These are phyloP conservation scores for Arizona elegans DNA, from an alignment of 2,113 vertebrate genomes.

Conservation along the genomic window DNA sequence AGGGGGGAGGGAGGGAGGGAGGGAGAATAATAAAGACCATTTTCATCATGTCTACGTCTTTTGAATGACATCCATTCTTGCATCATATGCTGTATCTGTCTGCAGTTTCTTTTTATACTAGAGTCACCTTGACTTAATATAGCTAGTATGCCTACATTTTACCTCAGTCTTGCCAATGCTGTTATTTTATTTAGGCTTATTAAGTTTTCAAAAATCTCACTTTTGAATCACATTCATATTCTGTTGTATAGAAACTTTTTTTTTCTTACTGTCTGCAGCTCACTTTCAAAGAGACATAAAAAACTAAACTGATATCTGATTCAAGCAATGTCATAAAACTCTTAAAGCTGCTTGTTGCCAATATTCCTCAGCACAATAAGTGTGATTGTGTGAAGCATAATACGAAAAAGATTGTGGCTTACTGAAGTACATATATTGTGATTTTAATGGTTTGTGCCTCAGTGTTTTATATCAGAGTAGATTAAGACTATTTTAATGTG, in stretches of 20 bases:
- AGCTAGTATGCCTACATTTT: neutral
- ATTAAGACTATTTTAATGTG: neutral
- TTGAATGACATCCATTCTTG: neutral
- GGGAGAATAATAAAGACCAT: neutral
- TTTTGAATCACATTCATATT: neutral
- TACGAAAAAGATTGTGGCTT: neutral
- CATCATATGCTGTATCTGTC: neutral
- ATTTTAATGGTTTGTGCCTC: neutral
- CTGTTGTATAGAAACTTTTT: neutral
- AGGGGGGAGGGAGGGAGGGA: no score
- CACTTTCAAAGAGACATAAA: neutral
- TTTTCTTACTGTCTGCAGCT: slow-evolving; percentile 5
- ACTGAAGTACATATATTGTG: neutral
- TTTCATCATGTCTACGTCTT: neutral
- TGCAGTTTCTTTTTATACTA: neutral
- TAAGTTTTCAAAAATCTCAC: neutral
- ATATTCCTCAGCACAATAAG: rapidly evolving
- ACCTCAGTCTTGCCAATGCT: neutral
- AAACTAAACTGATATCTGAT: neutral
- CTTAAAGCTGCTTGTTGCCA: neutral
- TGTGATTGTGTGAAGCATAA: neutral
- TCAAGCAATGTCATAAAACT: neutral
- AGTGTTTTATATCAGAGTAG: neutral
- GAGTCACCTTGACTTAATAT: slow-evolving; percentile 7
- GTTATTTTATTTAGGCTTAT: neutral